Evolutionary conservation across 2,797 vertebrate species (phyloP).

Genomic region (Periparus ater): DNA sequence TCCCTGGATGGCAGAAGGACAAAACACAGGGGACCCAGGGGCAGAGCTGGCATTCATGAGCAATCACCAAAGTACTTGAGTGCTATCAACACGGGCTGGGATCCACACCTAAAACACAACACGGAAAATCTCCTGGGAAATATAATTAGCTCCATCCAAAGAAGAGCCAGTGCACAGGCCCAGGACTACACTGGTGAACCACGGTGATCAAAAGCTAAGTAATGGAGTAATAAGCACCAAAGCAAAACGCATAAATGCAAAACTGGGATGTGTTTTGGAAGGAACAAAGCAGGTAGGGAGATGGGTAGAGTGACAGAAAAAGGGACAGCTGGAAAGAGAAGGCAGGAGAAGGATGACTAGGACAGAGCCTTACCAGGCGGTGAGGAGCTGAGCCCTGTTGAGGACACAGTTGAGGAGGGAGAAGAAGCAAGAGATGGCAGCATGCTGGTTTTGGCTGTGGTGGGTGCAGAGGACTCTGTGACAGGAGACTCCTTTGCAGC

Average conservation of each 20-base stretch:
- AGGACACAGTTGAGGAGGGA: too few species aligned
- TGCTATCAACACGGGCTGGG: too few species aligned
- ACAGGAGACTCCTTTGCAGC: too few species aligned
- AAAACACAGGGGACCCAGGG: accelerated
- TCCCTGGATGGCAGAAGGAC: neutral
- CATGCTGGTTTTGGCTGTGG: too few species aligned
- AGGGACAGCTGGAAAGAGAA: too few species aligned
- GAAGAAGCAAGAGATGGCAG: too few species aligned
- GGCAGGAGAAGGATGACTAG: neutral
- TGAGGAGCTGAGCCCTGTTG: too few species aligned
- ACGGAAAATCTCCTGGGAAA: neutral
- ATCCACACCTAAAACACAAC: too few species aligned
- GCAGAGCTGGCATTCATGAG: neutral
- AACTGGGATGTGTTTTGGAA: neutral
- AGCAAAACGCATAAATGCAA: neutral
- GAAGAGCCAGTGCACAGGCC: too few species aligned
- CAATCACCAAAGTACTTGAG: neutral
- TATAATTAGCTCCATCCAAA: neutral
- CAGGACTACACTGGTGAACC: accelerated
- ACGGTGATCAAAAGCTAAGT: accelerated
- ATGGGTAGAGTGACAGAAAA: accelerated
- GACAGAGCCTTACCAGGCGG: too few species aligned
- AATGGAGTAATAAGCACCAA: too few species aligned
- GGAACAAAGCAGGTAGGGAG: accelerated
- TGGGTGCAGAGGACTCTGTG: too few species aligned